Conservation (phyloP, 2,888 invertebrate species). For the Agonum fuliginosum region DNA sequence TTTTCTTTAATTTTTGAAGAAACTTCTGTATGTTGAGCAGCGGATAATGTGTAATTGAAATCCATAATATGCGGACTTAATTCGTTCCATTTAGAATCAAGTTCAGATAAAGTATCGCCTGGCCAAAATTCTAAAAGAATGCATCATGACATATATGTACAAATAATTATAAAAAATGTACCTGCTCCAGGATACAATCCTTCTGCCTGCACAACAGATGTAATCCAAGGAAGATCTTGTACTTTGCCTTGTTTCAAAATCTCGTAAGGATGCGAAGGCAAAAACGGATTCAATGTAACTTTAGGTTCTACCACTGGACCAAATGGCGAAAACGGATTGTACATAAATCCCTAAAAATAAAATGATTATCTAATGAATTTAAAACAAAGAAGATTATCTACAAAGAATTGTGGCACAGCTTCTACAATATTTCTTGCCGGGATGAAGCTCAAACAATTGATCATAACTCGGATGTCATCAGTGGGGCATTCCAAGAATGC, state of each 20-base stretch:
- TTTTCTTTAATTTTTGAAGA: slow-evolving; percentile 75
- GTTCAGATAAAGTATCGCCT: slow-evolving; percentile 67
- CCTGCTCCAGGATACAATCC: slow-evolving; percentile 84
- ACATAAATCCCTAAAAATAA: slow-evolving; percentile 75
- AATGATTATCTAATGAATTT: background rate
- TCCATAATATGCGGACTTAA: slow-evolving; percentile 79
- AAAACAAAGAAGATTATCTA: slow-evolving; percentile 65
- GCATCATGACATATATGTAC: background rate
- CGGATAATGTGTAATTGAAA: slow-evolving; percentile 75
- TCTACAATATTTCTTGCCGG: slow-evolving; percentile 78
- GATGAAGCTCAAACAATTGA: slow-evolving; percentile 79
- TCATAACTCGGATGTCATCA: slow-evolving; percentile 74
- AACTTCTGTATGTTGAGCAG: slow-evolving; percentile 71
- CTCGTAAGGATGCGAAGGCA: slow-evolving; percentile 79
- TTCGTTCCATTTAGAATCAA: slow-evolving; percentile 77
- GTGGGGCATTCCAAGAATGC: slow-evolving; percentile 79
- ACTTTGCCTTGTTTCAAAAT: slow-evolving; percentile 78
- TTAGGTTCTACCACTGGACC: slow-evolving; percentile 81
- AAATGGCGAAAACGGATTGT: slow-evolving; percentile 83
- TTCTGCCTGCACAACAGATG: slow-evolving; percentile 81
- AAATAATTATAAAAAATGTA: slow-evolving; percentile 68
- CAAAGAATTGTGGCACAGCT: slow-evolving; percentile 77
- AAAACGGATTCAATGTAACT: slow-evolving; percentile 76
- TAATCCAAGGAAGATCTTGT: slow-evolving; percentile 82
- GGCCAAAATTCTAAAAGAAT: slow-evolving; percentile 67